These are phyloP conservation scores for Monochamus alternatus DNA, from an alignment of 2,888 invertebrate species.

Conservation along the genomic window DNA sequence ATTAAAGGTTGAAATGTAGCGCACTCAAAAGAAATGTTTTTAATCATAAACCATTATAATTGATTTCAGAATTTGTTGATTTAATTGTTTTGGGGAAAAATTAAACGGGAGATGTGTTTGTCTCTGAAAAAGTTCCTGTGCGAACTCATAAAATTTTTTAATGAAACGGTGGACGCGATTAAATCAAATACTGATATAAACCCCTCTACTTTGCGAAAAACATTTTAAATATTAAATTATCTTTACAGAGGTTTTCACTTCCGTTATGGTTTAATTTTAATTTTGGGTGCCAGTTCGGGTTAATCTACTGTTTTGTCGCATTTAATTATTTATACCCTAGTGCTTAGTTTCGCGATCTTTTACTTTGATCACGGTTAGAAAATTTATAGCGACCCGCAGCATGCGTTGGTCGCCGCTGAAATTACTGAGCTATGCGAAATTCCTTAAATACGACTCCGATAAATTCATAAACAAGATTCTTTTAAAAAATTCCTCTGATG, in stretches of 20 bases:
- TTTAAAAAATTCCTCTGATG: too few species aligned
- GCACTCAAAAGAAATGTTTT: too few species aligned
- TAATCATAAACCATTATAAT: too few species aligned
- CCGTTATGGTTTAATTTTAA: constrained; percentile 58
- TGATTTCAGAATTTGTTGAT: not conserved
- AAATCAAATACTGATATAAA: constrained; percentile 51
- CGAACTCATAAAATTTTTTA: constrained; percentile 44
- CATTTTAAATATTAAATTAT: constrained; percentile 62
- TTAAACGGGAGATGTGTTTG: not conserved
- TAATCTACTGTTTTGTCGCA: constrained; percentile 55
- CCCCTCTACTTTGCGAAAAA: constrained; percentile 51
- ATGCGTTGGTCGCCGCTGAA: not conserved
- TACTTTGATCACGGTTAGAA: constrained; percentile 7
- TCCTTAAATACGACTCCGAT: too few species aligned
- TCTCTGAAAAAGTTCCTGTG: constrained; percentile 32
- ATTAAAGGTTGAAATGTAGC: too few species aligned
- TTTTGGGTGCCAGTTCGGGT: constrained; percentile 54
- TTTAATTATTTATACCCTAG: constrained; percentile 28
- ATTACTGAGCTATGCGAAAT: too few species aligned
- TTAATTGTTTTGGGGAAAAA: too few species aligned
- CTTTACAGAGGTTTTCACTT: constrained; percentile 63
- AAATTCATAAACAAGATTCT: too few species aligned
- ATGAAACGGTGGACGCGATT: constrained; percentile 43
- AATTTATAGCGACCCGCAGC: not conserved
- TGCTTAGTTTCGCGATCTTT: constrained; percentile 25